These are phyloP conservation scores for Cerastis leucographa DNA, from an alignment of 2,888 invertebrate species.

Conservation along the genomic window DNA sequence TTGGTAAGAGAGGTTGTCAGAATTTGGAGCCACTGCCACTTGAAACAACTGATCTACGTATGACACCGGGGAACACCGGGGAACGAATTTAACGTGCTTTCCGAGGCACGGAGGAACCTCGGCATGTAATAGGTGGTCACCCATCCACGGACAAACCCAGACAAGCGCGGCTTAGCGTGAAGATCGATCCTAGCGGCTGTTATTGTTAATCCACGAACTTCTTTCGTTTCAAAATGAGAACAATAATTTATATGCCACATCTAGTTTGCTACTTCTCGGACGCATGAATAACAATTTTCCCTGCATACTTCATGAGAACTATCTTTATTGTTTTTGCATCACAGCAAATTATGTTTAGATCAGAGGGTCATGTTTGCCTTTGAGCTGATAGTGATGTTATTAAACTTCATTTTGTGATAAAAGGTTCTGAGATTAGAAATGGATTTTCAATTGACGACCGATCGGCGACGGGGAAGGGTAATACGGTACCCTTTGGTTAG, in stretches of 20 bases:
- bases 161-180: background rate
- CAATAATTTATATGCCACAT: background rate
- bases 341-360: conserved; percentile 29
- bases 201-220: background rate
- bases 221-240: background rate
- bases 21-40: background rate
- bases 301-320: conserved; percentile 11
- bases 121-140: background rate
- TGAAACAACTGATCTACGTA: background rate
- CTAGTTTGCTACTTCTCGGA: conserved; percentile 7
- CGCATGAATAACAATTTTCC: conserved; percentile 46
- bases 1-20: background rate
- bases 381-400: background rate
- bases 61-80: background rate
- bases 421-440: background rate
- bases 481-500: background rate
- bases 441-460: background rate
- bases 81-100: background rate
- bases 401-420: background rate
- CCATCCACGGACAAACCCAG: background rate
- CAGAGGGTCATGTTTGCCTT: conserved; percentile 11
- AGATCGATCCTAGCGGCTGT: background rate
- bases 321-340: conserved; percentile 51
- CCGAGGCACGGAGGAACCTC: background rate
- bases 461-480: background rate